Conservation (phyloP, 2,888 invertebrate genomes). For the Aromia moschata region DNA sequence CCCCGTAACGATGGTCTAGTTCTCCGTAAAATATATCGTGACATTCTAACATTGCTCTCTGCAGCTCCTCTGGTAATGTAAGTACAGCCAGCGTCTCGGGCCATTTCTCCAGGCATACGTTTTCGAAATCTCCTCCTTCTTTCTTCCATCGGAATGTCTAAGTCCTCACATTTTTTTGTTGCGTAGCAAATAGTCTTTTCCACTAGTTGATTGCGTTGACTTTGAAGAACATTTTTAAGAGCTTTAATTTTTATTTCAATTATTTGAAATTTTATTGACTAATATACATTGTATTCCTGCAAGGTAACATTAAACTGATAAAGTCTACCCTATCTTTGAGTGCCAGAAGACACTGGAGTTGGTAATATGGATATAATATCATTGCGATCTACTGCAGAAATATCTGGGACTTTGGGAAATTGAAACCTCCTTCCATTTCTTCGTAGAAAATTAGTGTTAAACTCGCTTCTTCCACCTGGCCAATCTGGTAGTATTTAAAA, state of each 20-base stretch:
- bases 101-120: slow-evolving; percentile 15
- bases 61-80: neutral
- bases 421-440: too few relatives aligned
- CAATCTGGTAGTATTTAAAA: too few relatives aligned
- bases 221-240: slow-evolving; percentile 8
- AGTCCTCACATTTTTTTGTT: slow-evolving; percentile 2
- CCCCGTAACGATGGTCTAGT: neutral
- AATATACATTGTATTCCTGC: neutral
- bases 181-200: slow-evolving; percentile 9
- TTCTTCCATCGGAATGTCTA: slow-evolving; percentile 14
- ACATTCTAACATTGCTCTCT: neutral
- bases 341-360: too few relatives aligned
- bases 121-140: slow-evolving; percentile 16
- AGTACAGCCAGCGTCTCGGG: neutral
- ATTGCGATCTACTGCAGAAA: too few relatives aligned
- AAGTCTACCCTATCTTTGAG: too few relatives aligned
- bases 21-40: neutral
- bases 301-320: too few relatives aligned
- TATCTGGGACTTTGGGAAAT: too few relatives aligned
- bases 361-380: too few relatives aligned
- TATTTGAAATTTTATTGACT: too few relatives aligned
- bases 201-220: neutral
- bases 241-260: slow-evolving; percentile 14
- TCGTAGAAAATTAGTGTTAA: too few relatives aligned
- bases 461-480: too few relatives aligned